Base-by-base conservation (phyloP, 1,140 invertebrate genomes). In the Penaeus japonicus region DNA sequence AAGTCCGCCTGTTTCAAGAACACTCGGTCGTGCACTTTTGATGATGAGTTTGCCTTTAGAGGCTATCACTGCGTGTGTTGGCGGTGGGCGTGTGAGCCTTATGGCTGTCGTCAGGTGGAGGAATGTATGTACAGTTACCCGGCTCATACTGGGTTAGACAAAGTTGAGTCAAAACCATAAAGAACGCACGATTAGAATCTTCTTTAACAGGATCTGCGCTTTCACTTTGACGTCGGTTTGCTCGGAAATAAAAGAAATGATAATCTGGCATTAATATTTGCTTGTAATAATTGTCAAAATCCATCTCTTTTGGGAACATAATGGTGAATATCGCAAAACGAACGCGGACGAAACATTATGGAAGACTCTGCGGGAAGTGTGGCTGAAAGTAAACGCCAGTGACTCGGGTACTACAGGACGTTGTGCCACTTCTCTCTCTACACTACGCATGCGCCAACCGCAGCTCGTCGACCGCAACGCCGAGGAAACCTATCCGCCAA, bases 371-470 rank as follows among this genome's bases (percentile, higher is more conserved):
- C 24, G 18, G 82, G 20, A 18, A 55, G 55, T 53, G n/a, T 55
- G 32, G 62, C 62, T 84, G 82, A 84, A 84, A 84, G 82, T 84
- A 84, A 84, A 59, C 35, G 39, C 79, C 79, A 55, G 32, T 84
- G 27, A 84, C 82, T 84, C 82, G 82, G 82, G 59, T 70, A 84
- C 82, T 84, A 32, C 27, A 59, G 82, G 82, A 22, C 82, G 53
- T 84, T 84, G 82, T 84, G 55, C 82, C 82, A 84, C 82, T 84
- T 84, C 82, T 70, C 82, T 47, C 82, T 70, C 65, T 32, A 30
- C 77, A 53, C 24, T 39, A 73, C 82, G 82, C 82, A 84, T 84
- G 82, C 82, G 82, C n/a, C 82, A 17, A 35, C 24, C 35, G 32
- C 18, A 35, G 39, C 82, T 12, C 30, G 32, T n/a, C 62, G n/a